These are phyloP conservation scores for Prochilodus magdalenae DNA, from an alignment of 2,113 vertebrate genomes.

Conservation along the genomic window DNA sequence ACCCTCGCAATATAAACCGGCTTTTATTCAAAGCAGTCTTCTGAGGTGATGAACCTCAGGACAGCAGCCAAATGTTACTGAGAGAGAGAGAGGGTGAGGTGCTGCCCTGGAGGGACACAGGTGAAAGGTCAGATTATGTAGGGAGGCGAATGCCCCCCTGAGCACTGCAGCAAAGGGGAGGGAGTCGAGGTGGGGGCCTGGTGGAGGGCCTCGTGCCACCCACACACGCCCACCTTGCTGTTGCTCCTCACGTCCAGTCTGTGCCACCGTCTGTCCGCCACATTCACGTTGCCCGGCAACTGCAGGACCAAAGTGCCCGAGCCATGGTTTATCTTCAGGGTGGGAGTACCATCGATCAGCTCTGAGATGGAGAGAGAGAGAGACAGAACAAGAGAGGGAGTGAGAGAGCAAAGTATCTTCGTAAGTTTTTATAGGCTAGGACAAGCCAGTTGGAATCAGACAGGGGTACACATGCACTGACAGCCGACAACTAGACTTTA, in stretches of 20 bases:
- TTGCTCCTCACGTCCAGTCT: constrained; percentile 85
- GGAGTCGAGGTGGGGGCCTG: background rate
- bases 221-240: constrained; percentile 79
- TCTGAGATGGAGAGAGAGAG: constrained; percentile 69
- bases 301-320: constrained; percentile 81
- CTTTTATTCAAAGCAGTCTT: background rate
- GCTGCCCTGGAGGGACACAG: background rate
- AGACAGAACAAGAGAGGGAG: constrained; percentile 34
- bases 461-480: background rate
- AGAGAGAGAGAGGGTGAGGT: background rate
- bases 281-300: constrained; percentile 85
- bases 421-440: background rate
- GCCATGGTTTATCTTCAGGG: constrained; percentile 87
- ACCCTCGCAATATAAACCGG: background rate
- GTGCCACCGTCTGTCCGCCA: constrained; percentile 89
- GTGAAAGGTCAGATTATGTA: background rate
- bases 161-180: background rate
- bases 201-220: constrained; percentile 34
- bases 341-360: constrained; percentile 81
- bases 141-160: background rate
- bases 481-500: background rate
- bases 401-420: background rate
- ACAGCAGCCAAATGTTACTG: background rate
- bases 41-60: background rate
- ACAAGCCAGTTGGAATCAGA: background rate